Conservation (phyloP, 2,888 invertebrate species). For the Empis stercorea region DNA sequence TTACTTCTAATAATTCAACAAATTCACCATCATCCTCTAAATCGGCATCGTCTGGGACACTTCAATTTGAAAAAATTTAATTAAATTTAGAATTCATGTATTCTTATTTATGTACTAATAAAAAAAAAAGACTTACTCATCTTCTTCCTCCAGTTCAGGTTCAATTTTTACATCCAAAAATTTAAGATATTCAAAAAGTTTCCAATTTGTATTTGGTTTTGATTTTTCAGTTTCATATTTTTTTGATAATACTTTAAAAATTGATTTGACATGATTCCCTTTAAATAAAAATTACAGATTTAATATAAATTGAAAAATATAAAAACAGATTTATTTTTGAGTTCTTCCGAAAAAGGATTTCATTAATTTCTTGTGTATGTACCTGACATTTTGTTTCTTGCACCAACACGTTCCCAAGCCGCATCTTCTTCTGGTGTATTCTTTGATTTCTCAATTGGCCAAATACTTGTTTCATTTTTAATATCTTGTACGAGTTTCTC, state of each 20-base stretch:
- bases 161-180: constrained; percentile 13
- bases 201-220: constrained; percentile 29
- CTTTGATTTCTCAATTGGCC: constrained; percentile 16
- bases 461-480: constrained; percentile 27
- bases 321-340: not conserved
- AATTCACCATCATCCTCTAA: constrained; percentile 16
- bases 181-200: constrained; percentile 20
- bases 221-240: constrained; percentile 31
- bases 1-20: constrained; percentile 31
- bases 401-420: constrained; percentile 31
- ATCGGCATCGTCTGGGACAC: not conserved
- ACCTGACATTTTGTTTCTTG: constrained; percentile 31
- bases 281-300: constrained; percentile 1
- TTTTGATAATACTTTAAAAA: constrained; percentile 32
- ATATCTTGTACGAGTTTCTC: constrained; percentile 32
- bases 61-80: not conserved
- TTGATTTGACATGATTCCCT: constrained; percentile 32
- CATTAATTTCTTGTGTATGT: constrained; percentile 9
- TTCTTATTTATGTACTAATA: too few relatives aligned
- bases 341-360: not conserved
- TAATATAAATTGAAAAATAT: not conserved
- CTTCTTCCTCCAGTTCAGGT: constrained; percentile 25
- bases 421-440: constrained; percentile 24
- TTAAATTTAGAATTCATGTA: too few relatives aligned
- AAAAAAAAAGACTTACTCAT: not conserved